A percentile compares a stretch with the other conserved stretches of the same genome.
These are phyloP conservation scores for Cydia strobilella DNA, from an alignment of 1,140 invertebrate genomes.

Conservation along the genomic window DNA sequence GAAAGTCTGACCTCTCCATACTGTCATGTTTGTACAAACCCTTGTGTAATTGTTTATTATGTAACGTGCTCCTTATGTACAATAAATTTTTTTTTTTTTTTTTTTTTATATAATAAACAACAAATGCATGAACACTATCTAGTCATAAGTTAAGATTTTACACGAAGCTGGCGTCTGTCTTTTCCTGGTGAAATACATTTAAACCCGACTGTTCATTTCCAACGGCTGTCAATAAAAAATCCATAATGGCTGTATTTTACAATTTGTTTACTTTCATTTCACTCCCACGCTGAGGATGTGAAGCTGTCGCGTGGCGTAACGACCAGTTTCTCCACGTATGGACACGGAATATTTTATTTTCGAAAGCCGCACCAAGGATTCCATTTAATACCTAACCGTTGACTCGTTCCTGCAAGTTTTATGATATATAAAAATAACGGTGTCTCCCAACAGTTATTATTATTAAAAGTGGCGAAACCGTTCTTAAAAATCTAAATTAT, in stretches of 20 bases:
- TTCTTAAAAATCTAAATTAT: not conserved
- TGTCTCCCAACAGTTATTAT: slow-evolving; percentile 31
- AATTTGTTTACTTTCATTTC: slow-evolving; percentile 75
- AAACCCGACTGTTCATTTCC: not conserved
- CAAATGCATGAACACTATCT: not conserved
- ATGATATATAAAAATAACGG: slow-evolving; percentile 22
- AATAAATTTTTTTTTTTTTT: no score
- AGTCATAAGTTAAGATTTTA: not conserved
- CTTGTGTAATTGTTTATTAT: no score
- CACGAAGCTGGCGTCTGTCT: not conserved
- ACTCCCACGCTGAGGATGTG: slow-evolving; percentile 48
- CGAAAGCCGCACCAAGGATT: slow-evolving; percentile 43
- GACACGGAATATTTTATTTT: slow-evolving; percentile 44
- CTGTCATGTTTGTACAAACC: no score
- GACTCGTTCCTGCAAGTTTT: not conserved
- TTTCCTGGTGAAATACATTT: not conserved
- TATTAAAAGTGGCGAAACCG: slow-evolving; percentile 1
- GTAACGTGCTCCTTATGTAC: no score
- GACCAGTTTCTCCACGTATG: slow-evolving; percentile 47
- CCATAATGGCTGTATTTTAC: slow-evolving; percentile 43
- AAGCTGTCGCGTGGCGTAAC: slow-evolving; percentile 41
- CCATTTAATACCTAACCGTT: slow-evolving; percentile 22
- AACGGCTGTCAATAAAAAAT: not conserved
- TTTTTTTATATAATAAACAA: not conserved
- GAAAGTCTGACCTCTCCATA: no score